Evolutionary conservation across 2,888 invertebrate species (phyloP).

Genomic region (Nycteola revayana): DNA sequence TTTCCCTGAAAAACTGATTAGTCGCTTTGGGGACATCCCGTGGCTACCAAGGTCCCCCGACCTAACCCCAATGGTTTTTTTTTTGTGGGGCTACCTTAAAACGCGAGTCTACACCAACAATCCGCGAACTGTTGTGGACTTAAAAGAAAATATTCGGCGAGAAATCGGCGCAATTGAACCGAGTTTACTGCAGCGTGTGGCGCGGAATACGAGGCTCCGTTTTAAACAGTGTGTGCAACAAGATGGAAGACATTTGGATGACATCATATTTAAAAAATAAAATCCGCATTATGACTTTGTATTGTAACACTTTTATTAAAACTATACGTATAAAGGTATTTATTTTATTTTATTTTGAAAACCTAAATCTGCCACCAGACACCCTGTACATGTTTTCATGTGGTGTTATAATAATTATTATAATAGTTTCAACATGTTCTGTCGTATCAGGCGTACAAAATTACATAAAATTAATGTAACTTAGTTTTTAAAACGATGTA

Average conservation of each 20-base stretch:
- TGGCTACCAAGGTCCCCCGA: constrained; percentile 25
- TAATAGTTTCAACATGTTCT: too few relatives aligned
- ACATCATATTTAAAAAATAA: constrained; percentile 24
- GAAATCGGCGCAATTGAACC: constrained; percentile 26
- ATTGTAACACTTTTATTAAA: too few relatives aligned
- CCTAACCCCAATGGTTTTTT: constrained; percentile 19
- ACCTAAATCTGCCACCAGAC: too few relatives aligned
- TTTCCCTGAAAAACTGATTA: constrained; percentile 22
- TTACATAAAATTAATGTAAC: too few relatives aligned
- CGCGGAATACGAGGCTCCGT: constrained; percentile 27
- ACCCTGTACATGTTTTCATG: too few relatives aligned
- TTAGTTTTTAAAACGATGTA: too few relatives aligned
- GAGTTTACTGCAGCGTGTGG: too few relatives aligned
- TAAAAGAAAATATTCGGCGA: constrained; percentile 24
- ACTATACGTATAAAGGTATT: too few relatives aligned
- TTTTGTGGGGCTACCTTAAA: constrained; percentile 18
- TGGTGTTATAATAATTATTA: too few relatives aligned
- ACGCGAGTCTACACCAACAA: constrained; percentile 8
- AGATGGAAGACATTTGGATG: constrained; percentile 25
- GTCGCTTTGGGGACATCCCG: constrained; percentile 19
- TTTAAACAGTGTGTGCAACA: constrained; percentile 27
- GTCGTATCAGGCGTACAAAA: too few relatives aligned
- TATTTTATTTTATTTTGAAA: too few relatives aligned
- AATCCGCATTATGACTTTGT: constrained; percentile 19
- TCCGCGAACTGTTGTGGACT: constrained; percentile 12